Base-by-base conservation (phyloP, 2,797 vertebrate genomes). In the Sciaenops ocellatus region DNA sequence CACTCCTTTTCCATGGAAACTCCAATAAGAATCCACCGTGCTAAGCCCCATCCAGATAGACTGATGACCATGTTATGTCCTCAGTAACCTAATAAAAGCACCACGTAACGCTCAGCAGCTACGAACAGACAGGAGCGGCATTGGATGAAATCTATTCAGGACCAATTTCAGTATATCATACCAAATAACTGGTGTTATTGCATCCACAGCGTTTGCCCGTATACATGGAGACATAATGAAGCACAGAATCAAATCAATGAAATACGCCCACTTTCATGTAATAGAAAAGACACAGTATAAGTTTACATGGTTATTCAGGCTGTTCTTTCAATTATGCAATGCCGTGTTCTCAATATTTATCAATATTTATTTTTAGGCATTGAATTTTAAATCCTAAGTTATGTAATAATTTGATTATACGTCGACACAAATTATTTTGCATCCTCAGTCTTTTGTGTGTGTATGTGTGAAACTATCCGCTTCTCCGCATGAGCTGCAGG, bases 321-420 rank as follows among this genome's bases (percentile, higher is more conserved):
- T 79, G 76, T 59, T 90, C 76, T 85, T 90, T 90, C 86, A 91
- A 85, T 89, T 89, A 88, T 82, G 54, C 83, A 66, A 64, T 26
- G 82, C 64, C 26, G 24, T 78, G 81, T 87, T 85, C 85, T 74
- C 84, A n/a, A 71, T 80, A 90, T 92, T 87, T 80, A 91, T 91
- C 89, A 87, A 86, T 91, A 90, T 93, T 89, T 90, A 92, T 92
- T 93, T 88, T 89, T 89, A 89, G 86, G 76, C 73, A 63, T 77
- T 88, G 89, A 86, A 91, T 93, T 92, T 91, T 78, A 89, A 93
- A 93, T 90, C 78, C 60, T 57, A 92, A 82, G 76, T 92, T 94
- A 91, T 80, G 74, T 93, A 92, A 92, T 83, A 85, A 87, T 91
- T 90, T 87, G 82, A 93, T 92, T 93, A 93, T 90, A 88, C 90